Evolutionary conservation across 2,113 vertebrate genomes (phyloP), one percentile per base, ranked within the genome.

Genomic region (Atrichornis clamosus): DNA sequence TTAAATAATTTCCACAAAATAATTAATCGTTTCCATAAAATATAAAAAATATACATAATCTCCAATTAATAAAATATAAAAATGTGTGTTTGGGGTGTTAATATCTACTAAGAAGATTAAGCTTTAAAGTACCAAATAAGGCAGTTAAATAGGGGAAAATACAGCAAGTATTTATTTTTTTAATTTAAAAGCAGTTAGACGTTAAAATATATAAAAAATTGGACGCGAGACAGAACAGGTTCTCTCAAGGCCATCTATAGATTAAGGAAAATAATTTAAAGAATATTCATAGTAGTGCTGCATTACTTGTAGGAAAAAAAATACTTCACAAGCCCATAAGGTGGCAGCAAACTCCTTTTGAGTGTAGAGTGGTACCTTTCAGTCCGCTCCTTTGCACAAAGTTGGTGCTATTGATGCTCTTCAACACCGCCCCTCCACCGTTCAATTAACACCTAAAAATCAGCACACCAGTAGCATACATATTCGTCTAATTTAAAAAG

Each of bases 301-400:
- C 16, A 13, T 33, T 52, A 27, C 24, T 77, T 50, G 27, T 39
- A 65, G 52, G 58, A 84, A 28, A 87, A 73, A 12, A 92, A 96
- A 80, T 97, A 90, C 60, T 76, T 63, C 59, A 39, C 2, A 73
- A 83, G 6, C 62, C 98, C 98, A 97, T 76, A 77, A 96, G 98
- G 89, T 98, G 98, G 98, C 98, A 98, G 98, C 97, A 98, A 97
- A 97, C 39, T 22, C 91, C 97, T 95, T 84, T 87, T 58, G 53
- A 95, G 76, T 9, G 26, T 67, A 82, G 27, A 41, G 15, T 2
- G 0, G 21, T n/a, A 70, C 41, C 32, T 16, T 50, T 74, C 52
- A 13, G 26, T 16, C 30, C 8, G 0, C 9, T 49, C 7, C 56
- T 65, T 39, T 10, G 47, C n/a, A 35, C 49, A 5, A 59, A 55